phyloP scores from a whole-genome alignment of 1,140 invertebrate species.

The Eriocheir sinensis region DNA sequence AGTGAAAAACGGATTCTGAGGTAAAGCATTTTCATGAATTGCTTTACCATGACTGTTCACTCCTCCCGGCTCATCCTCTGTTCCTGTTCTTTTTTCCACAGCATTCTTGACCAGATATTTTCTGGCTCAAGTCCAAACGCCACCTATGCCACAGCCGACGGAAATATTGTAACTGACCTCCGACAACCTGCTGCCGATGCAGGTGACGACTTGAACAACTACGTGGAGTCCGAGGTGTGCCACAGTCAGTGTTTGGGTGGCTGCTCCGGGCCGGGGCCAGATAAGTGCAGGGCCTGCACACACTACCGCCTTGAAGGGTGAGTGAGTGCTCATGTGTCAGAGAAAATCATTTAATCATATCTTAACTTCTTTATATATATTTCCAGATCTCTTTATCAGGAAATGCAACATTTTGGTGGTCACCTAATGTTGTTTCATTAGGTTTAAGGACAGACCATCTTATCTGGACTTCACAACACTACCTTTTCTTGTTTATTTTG shows the following conservation, averaged over 20 bases:
- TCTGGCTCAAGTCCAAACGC: constrained; percentile 65
- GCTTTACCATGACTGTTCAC: too few species aligned
- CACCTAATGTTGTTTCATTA: too few species aligned
- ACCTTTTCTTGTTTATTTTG: constrained; percentile 15
- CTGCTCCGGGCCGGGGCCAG: constrained; percentile 69
- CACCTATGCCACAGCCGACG: constrained; percentile 65
- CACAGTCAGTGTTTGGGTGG: constrained; percentile 73
- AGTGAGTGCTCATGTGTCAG: neutral
- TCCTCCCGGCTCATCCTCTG: neutral
- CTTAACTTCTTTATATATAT: too few species aligned
- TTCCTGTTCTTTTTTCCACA: constrained; percentile 46
- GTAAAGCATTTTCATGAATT: too few species aligned
- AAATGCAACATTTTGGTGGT: too few species aligned
- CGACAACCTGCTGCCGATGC: neutral
- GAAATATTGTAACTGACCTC: constrained; percentile 48
- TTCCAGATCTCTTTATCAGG: too few species aligned
- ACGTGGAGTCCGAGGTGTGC: constrained; percentile 65
- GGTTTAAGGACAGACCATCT: too few species aligned
- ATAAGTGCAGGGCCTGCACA: constrained; percentile 65
- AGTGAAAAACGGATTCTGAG: too few species aligned
- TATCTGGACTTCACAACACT: too few species aligned
- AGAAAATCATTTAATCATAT: too few species aligned
- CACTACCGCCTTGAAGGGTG: constrained; percentile 74
- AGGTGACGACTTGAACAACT: constrained; percentile 37
- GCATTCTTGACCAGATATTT: constrained; percentile 70